A percentile compares a stretch with the other conserved stretches of the same genome.
Conservation (phyloP, 1,140 invertebrate species). For the Metaphire vulgaris region DNA sequence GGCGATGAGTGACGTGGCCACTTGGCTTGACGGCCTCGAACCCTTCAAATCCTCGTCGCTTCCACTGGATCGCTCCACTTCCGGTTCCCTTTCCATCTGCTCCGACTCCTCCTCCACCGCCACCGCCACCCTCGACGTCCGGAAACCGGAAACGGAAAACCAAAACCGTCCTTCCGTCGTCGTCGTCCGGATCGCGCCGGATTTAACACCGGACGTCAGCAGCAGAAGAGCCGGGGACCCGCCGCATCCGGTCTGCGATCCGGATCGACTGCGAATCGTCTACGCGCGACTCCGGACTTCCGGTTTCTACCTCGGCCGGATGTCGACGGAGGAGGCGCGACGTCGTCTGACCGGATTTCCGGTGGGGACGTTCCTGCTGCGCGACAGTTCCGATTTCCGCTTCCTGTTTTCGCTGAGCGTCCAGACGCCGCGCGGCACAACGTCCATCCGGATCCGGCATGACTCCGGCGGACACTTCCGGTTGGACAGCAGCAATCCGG, state of each 20-base stretch:
- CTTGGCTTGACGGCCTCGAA: background rate
- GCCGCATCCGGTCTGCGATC: background rate
- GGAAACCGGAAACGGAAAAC: too few species aligned
- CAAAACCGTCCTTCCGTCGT: too few species aligned
- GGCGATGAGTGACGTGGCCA: background rate
- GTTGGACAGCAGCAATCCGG: constrained; percentile 67
- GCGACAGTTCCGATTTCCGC: constrained; percentile 70
- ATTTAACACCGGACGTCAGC: too few species aligned
- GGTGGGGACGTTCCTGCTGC: constrained; percentile 62
- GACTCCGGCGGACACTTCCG: constrained; percentile 65
- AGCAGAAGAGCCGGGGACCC: background rate
- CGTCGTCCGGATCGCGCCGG: too few species aligned
- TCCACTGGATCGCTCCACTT: background rate
- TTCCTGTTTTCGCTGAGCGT: constrained; percentile 75
- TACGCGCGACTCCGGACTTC: background rate
- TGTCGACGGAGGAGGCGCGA: constrained; percentile 7
- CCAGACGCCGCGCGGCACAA: constrained; percentile 72
- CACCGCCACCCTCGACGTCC: too few species aligned
- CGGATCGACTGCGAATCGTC: background rate
- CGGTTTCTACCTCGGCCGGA: constrained; percentile 20
- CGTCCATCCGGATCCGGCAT: constrained; percentile 71
- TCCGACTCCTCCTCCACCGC: too few species aligned
- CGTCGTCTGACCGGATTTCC: background rate
- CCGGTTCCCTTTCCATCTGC: background rate
- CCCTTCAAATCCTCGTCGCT: background rate